A percentile compares a stretch with the other conserved stretches of the same genome.
phyloP scores from a whole-genome alignment of 2,888 invertebrate genomes.

The Catocala nupta region DNA sequence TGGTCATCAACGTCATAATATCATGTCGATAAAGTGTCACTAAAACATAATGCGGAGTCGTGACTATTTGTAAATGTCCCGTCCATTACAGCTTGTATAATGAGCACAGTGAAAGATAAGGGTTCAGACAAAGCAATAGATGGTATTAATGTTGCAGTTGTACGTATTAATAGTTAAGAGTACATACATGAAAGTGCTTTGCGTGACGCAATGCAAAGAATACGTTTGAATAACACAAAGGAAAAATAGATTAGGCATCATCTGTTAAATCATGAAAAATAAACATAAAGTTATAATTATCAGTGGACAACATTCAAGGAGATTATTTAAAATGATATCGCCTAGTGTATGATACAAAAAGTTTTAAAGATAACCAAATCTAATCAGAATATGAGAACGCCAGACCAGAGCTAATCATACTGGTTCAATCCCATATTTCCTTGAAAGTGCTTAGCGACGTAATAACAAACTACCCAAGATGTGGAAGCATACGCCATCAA shows the following conservation, averaged over 20 bases:
- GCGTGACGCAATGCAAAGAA: slow-evolving; percentile 23
- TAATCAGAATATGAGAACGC: slow-evolving; percentile 37
- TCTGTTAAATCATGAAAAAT: too few species aligned
- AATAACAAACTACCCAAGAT: slow-evolving; percentile 40
- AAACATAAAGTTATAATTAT: too few species aligned
- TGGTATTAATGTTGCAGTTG: slow-evolving; percentile 47
- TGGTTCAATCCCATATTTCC: slow-evolving; percentile 48
- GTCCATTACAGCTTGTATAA: slow-evolving; percentile 67
- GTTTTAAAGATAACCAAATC: slow-evolving; percentile 33
- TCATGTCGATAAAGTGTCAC: slow-evolving; percentile 59
- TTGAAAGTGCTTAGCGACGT: slow-evolving; percentile 49
- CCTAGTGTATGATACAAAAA: background rate
- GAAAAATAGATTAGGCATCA: slow-evolving; percentile 1
- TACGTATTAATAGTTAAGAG: slow-evolving; percentile 29
- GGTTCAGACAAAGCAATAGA: slow-evolving; percentile 58
- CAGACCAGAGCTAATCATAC: slow-evolving; percentile 37
- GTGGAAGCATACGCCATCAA: slow-evolving; percentile 54
- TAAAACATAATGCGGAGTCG: slow-evolving; percentile 60
- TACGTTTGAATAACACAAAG: slow-evolving; percentile 21
- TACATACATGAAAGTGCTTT: slow-evolving; percentile 24
- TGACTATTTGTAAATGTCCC: slow-evolving; percentile 69
- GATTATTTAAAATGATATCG: background rate
- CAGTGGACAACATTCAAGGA: too few species aligned
- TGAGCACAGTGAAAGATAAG: slow-evolving; percentile 57
- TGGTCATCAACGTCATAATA: slow-evolving; percentile 58